Evolutionary conservation across 2,888 invertebrate genomes (phyloP).

Genomic region (Epistrophe grossulariae): DNA sequence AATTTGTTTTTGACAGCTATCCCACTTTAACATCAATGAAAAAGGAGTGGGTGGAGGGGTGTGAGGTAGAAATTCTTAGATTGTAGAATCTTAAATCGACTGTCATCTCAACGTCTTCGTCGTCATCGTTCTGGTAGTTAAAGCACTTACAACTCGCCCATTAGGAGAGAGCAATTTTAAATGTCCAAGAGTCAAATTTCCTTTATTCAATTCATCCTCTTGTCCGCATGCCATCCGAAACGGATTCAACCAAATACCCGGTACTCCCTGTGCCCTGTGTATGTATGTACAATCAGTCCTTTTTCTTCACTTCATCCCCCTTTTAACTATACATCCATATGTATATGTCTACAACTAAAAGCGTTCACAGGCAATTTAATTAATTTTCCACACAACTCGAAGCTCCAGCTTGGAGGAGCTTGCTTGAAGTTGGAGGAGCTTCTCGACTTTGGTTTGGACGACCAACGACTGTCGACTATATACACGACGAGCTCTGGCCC

Average conservation of each 20-base stretch:
- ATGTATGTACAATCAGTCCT: background rate
- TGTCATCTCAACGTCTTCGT: conserved; percentile 27
- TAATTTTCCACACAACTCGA: conserved; percentile 70
- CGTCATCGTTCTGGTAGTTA: conserved; percentile 19
- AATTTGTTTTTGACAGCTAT: conserved; percentile 36
- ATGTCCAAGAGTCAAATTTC: conserved; percentile 73
- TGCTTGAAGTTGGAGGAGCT: conserved; percentile 24
- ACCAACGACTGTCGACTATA: background rate
- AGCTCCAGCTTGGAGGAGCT: conserved; percentile 39
- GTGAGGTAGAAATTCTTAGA: background rate
- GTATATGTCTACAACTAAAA: background rate
- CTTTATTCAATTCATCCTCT: conserved; percentile 34
- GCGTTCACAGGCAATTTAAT: conserved; percentile 73
- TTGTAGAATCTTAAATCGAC: conserved; percentile 30
- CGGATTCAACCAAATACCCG: conserved; percentile 20
- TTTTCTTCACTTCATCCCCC: background rate
- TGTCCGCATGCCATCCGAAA: conserved; percentile 15
- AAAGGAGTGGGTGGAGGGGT: background rate
- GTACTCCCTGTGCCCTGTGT: background rate
- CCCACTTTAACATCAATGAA: background rate
- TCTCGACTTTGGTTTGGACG: conserved; percentile 4
- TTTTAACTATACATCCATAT: too few species aligned
- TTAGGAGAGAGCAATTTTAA: conserved; percentile 61
- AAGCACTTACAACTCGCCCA: conserved; percentile 47
- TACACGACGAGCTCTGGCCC: background rate